Evolutionary conservation across 2,797 vertebrate species (phyloP), one percentile per base, ranked within the genome.

Genomic region (Xenentodon cancila): DNA sequence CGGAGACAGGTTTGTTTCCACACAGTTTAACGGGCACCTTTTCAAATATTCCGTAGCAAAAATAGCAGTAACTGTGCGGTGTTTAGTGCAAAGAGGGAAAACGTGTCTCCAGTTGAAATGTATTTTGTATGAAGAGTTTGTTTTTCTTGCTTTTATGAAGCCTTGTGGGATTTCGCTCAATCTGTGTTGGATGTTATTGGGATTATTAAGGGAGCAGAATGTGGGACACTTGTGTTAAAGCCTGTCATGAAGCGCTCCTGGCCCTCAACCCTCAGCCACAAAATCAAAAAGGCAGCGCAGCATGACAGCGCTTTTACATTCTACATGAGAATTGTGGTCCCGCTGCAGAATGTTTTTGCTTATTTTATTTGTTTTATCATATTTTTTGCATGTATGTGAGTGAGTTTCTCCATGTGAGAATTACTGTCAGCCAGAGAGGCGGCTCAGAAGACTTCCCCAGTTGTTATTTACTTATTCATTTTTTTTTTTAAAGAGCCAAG

Each of bases 1-100:
- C 95, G 46, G 95, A 95, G 59, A 97, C 97, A 93, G 98, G 98
- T 99, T 90, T 78, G 79, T 77, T 19, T 59, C 7, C 64, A 13
- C 68, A 58, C 25, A 16, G 19, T n/a, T 30, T 25, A 45, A 52
- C 34, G 34, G 4, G 18, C 25, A 47, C 54, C 25, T 48, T 21
- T 25, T 45, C 43, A 57, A 56, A 47, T 21, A n/a, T 7, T 8
- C 4, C 9, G 21, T 27, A 51, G 46, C 22, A 43, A 21, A 8
- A 53, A 21, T 13, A 27, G 19, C 1, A 22, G 13, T 15, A 42
- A 37, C 16, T 9, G 12, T 49, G n/a, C 12, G 13, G 1, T 40
- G 13, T 62, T 48, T 59, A 9, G 37, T 47, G 20, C 25, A 48
- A 40, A 37, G 16, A 40, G 16, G 47, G 30, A 63, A 48, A 49